Percentiles rank a stretch among this genome's conserved stretches.
Evolutionary conservation across 2,888 invertebrate species (phyloP).

Genomic region (Dicyrtoma fusca): DNA sequence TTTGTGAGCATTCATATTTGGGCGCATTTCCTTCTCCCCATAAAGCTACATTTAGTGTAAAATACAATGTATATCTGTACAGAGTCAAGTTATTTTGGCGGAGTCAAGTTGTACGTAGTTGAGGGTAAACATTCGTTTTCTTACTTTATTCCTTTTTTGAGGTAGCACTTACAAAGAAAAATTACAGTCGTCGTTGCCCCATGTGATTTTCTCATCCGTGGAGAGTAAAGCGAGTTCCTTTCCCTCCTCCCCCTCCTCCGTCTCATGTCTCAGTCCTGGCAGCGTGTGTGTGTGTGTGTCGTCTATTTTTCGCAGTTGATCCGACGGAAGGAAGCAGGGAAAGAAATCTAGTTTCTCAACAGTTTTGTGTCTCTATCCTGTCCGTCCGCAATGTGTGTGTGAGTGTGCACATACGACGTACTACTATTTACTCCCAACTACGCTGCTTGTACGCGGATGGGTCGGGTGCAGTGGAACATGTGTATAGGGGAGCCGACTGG

Average conservation of each 20-base stretch:
- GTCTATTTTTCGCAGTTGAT: neutral
- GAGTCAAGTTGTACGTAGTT: too few species aligned
- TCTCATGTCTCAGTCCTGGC: neutral
- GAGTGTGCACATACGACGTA: too few species aligned
- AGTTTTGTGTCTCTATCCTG: neutral
- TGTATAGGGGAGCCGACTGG: too few species aligned
- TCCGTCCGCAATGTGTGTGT: too few species aligned
- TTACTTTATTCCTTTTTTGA: neutral
- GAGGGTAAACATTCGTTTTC: too few species aligned
- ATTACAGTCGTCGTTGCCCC: constrained; percentile 15
- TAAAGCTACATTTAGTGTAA: too few species aligned
- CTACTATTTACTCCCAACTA: too few species aligned
- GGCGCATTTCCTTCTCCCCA: constrained; percentile 12
- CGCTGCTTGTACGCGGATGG: too few species aligned
- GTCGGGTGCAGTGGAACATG: too few species aligned
- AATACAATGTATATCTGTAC: too few species aligned
- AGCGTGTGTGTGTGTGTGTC: neutral
- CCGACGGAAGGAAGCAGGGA: constrained; percentile 22
- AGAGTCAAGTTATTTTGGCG: too few species aligned
- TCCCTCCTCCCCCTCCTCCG: neutral
- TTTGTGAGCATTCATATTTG: too few species aligned
- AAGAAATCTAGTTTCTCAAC: constrained; percentile 14
- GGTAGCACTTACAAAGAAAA: constrained; percentile 20
- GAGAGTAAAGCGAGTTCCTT: neutral
- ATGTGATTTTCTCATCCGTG: constrained; percentile 15